These are phyloP conservation scores for Actinostola sp. DNA, from an alignment of 92 coral and sea anemone genomes.

Conservation along the genomic window DNA sequence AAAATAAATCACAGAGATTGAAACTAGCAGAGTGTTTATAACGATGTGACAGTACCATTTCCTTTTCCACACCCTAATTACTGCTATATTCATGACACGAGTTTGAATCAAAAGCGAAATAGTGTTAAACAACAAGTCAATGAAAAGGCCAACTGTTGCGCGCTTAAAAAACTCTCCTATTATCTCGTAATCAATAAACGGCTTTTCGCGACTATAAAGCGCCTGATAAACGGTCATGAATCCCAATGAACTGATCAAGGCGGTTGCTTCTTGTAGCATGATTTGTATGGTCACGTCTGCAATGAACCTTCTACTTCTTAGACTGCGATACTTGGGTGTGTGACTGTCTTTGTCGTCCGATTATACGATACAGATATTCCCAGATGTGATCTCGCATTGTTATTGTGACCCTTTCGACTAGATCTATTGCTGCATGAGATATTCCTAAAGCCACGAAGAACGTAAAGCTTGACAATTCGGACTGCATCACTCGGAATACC, in stretches of 20 bases:
- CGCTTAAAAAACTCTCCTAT: conserved; percentile 39
- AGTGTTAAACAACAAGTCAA: conserved; percentile 36
- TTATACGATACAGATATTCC: conserved; percentile 52
- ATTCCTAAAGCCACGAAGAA: conserved; percentile 60
- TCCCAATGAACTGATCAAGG: conserved; percentile 60
- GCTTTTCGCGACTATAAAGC: conserved; percentile 44
- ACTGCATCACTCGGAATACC: conserved; percentile 72
- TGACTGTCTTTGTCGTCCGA: conserved; percentile 19
- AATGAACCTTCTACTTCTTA: conserved; percentile 69
- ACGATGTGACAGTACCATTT: conserved; percentile 31
- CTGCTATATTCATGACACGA: conserved; percentile 22
- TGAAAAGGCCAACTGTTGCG: conserved; percentile 53
- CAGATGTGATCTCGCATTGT: conserved; percentile 69
- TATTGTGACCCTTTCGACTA: conserved; percentile 55
- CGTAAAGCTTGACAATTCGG: conserved; percentile 58
- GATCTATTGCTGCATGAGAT: conserved; percentile 44
- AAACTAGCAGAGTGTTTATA: neutral
- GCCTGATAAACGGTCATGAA: conserved; percentile 46
- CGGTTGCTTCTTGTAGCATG: conserved; percentile 65
- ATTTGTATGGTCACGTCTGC: conserved; percentile 72
- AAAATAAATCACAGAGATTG: conserved; percentile 18
- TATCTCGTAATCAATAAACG: conserved; percentile 16
- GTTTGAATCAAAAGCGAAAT: conserved; percentile 27
- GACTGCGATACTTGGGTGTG: conserved; percentile 51
- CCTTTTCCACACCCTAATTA: conserved; percentile 32